phyloP scores from a whole-genome alignment of 2,888 invertebrate species.

The Cataglyphis cursor region DNA sequence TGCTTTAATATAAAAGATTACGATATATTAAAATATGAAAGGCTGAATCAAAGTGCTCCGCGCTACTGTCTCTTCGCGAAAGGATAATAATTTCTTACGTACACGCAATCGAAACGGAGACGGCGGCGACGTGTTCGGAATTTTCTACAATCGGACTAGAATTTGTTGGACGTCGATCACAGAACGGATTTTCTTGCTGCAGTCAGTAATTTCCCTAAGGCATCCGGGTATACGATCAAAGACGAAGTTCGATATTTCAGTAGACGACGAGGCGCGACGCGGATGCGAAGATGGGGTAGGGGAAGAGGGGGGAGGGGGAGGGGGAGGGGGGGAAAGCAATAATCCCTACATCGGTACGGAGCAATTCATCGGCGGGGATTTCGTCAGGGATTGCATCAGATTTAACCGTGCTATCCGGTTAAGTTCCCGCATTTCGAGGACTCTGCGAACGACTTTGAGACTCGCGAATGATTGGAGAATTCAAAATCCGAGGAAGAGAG shows the following conservation, averaged over 20 bases:
- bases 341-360: conserved; percentile 65
- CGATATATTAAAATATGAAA: not conserved
- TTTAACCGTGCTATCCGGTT: conserved; percentile 61
- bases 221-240: conserved; percentile 68
- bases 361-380: conserved; percentile 65
- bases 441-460: conserved; percentile 43
- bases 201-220: conserved; percentile 76
- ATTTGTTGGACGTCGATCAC: conserved; percentile 70
- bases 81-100: conserved; percentile 43
- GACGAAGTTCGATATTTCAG: conserved; percentile 73
- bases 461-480: conserved; percentile 54
- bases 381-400: conserved; percentile 60
- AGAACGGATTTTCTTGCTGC: conserved; percentile 72
- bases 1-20: not conserved
- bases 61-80: not conserved
- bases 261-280: conserved; percentile 32
- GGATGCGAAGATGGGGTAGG: conserved; percentile 50
- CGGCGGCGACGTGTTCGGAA: conserved; percentile 52
- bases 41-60: not conserved
- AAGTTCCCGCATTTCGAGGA: conserved; percentile 53
- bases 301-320: not conserved
- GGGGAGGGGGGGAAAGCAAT: conserved; percentile 56
- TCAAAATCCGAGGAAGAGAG: conserved; percentile 39
- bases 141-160: conserved; percentile 66
- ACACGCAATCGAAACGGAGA: conserved; percentile 43